Evolutionary conservation across 2,888 invertebrate genomes (phyloP), one percentile per base, ranked within the genome.

Genomic region (Sisyra nigra): DNA sequence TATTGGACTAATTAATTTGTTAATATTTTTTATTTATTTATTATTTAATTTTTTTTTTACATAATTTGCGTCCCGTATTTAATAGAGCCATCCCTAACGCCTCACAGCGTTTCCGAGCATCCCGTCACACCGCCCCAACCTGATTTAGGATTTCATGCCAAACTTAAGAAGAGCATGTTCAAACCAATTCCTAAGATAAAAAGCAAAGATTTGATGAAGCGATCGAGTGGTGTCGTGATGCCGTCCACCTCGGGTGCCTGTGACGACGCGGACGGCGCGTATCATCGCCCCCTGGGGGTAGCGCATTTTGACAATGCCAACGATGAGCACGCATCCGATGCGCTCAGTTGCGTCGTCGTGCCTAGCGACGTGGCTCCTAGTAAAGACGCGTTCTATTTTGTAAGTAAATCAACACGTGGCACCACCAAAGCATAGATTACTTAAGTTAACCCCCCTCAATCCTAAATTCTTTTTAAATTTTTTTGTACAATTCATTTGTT

Each of bases 141-240:
- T 18, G 18, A 19, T 35, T 9, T 35, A 8, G 14, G 31, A 14
- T 29, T 52, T 47, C 52, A 53, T 45, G 51, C 50, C 50, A 54
- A 56, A 52, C 48, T 52, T 53, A 60, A 58, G 60, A 60, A 60
- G 55, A 51, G 54, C 48, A 51, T 58, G 50, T 53, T 56, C 52
- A 61, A 59, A 58, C 56, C 59, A 46, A 54, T 57, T 46, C 55
- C 57, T 51, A 61, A 61, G 57, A 48, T 56, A 50, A 54, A 56
- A 52, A 51, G 53, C 42, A 58, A 58, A 56, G 59, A 60, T 48
- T 51, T 54, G 47, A 52, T 48, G 51, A 55, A 54, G 54, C 24
- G 24, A 24, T 24, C 24, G 5, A 58, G 58, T 49, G 50, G 54
- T 24, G 48, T 48, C 6, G 18, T n/a, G 10, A n/a, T 11, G 19